These are phyloP conservation scores for Leucoraja ocellata DNA, from an alignment of 2,797 vertebrate genomes.

Conservation along the genomic window DNA sequence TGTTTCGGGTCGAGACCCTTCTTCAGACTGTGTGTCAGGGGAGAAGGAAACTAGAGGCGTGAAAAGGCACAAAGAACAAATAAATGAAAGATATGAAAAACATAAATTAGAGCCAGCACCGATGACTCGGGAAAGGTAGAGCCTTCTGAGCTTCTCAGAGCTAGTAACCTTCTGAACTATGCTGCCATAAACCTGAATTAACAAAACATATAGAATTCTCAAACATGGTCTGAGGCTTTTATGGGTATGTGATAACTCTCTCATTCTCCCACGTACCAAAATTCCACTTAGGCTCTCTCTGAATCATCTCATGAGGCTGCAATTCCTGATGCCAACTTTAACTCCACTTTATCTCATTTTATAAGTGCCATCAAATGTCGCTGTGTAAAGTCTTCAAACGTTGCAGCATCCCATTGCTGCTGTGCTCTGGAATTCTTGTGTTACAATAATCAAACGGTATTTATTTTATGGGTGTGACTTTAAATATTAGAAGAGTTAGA, in stretches of 20 bases:
- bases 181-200: background rate
- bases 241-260: background rate
- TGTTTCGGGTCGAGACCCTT: no score
- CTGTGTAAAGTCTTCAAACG: background rate
- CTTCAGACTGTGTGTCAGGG: no score
- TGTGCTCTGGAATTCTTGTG: background rate
- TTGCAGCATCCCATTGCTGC: background rate
- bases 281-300: background rate
- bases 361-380: background rate
- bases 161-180: background rate
- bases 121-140: no score
- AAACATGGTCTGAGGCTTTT: background rate
- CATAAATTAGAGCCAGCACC: no score
- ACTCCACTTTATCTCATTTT: background rate
- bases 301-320: background rate
- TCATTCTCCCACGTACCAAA: background rate
- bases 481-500: background rate
- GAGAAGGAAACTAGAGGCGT: no score
- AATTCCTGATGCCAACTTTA: background rate
- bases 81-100: no score
- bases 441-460: background rate
- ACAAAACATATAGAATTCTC: background rate
- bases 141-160: no score
- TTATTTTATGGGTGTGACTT: background rate
- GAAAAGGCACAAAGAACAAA: no score